Percentiles rank a stretch among this genome's conserved stretches.
Conservation (phyloP, 2,797 vertebrate species). For the Manis javanica region DNA sequence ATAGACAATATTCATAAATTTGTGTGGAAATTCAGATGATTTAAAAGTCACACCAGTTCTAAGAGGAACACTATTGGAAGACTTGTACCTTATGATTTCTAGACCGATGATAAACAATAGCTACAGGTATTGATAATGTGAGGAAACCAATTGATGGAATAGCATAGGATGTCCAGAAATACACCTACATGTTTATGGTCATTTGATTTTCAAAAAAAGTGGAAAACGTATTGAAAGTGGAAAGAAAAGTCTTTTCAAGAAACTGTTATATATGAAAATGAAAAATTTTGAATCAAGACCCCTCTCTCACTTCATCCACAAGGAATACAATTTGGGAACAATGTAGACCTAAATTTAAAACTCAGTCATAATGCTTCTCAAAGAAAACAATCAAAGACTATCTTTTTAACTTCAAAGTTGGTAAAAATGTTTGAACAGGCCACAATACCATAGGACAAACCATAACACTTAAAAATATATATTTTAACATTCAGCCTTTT, state of each 20-base stretch:
- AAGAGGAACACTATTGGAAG: background rate
- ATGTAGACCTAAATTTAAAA: constrained; percentile 11
- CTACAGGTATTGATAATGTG: background rate
- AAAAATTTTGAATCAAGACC: background rate
- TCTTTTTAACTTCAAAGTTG: background rate
- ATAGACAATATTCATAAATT: background rate
- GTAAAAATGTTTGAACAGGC: background rate
- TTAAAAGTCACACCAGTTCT: background rate
- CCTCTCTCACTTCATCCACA: background rate
- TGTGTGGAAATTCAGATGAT: background rate
- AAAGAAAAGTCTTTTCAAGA: background rate
- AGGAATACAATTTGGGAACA: background rate
- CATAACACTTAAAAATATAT: background rate
- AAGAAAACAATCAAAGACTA: background rate
- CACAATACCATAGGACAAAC: background rate
- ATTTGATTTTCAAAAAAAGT: background rate
- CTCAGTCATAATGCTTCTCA: background rate
- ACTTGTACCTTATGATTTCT: background rate
- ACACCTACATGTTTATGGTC: background rate
- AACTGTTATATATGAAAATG: background rate
- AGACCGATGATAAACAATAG: background rate
- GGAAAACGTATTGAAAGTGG: background rate
- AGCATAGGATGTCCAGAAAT: background rate
- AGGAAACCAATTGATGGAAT: background rate
- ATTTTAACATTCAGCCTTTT: background rate